Evolutionary conservation across 1,140 invertebrate genomes (phyloP), one percentile per base, ranked within the genome.

Genomic region (Drosophila bifasciata): DNA sequence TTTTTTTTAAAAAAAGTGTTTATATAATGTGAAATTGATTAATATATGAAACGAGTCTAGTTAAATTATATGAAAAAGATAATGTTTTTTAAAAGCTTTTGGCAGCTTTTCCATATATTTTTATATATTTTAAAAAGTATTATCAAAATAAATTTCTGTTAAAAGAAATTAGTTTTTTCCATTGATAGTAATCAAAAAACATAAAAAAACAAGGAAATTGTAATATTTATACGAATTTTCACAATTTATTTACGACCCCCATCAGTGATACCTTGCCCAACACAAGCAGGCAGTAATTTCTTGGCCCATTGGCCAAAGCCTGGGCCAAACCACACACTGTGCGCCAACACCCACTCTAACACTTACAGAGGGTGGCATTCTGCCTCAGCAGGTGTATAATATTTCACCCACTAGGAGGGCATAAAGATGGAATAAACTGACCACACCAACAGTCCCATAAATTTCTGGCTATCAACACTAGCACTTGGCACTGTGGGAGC

Each of bases 391-490:
- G 51, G 70, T 73, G 50, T 50, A 46, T 73, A 45, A 71, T 53
- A 72, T 49, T 63, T 43, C 32, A 63, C 39, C 45, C 45, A 56
- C 44, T n/a, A 62, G 39, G 68, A 52, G 50, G 58, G 41, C 52
- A 62, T 73, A 73, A 73, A 56, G 28, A 23, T 44, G n/a, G 23
- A 63, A 72, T 72, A 63, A 73, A 73, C 68, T 73, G 58, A 51
- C 58, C 70, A 50, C 56, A 73, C 58, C 57, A 57, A 63, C 21
- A 56, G 68, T 28, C 69, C 40, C 68, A 73, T 73, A 73, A 63
- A 73, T 73, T 57, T 40, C 57, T 45, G 69, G 51, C 70, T 51
- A 73, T 73, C 70, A 73, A 73, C 70, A 64, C 69, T 57, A 28
- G 39, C 28, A 36, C 11, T 25, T 21, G 45, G 46, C 23, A 23